Conservation (phyloP, 1,140 invertebrate species). For the Batillaria attramentaria region DNA sequence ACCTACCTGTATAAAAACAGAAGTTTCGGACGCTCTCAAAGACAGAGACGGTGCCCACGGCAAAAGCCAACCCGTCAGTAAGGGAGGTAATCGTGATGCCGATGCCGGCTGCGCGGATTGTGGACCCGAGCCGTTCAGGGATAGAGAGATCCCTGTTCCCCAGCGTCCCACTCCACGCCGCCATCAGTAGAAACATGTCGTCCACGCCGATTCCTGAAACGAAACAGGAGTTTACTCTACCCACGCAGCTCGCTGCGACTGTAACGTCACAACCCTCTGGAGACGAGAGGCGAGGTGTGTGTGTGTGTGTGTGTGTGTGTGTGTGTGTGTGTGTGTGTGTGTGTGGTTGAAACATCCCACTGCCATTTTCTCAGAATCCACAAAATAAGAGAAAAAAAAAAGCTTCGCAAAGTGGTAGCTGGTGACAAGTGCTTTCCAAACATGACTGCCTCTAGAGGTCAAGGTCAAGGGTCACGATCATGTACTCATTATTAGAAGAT, state of each 20-base stretch:
- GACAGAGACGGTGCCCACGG: constrained; percentile 93
- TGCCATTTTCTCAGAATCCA: too few species aligned
- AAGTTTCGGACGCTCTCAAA: constrained; percentile 97
- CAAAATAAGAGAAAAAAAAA: too few species aligned
- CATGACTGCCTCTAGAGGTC: too few species aligned
- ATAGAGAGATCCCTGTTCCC: constrained; percentile 87
- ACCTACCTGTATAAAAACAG: constrained; percentile 92
- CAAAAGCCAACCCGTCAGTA: constrained; percentile 95
- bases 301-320: too few species aligned
- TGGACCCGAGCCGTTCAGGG: constrained; percentile 86
- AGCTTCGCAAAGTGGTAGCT: too few species aligned
- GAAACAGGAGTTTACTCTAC: too few species aligned
- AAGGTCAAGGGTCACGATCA: too few species aligned
- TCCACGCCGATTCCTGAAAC: constrained; percentile 93
- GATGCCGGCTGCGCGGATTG: constrained; percentile 93
- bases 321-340: neutral
- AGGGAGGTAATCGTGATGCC: constrained; percentile 97
- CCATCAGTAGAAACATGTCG: constrained; percentile 95
- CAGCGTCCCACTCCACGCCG: constrained; percentile 80
- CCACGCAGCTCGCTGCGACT: too few species aligned
- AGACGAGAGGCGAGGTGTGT: too few species aligned
- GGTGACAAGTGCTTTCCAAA: too few species aligned
- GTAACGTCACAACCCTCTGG: too few species aligned
- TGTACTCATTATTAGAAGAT: too few species aligned
- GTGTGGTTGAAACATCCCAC: neutral